Evolutionary conservation across 2,797 vertebrate genomes (phyloP).

Genomic region (Triplophysa yarkandensis): DNA sequence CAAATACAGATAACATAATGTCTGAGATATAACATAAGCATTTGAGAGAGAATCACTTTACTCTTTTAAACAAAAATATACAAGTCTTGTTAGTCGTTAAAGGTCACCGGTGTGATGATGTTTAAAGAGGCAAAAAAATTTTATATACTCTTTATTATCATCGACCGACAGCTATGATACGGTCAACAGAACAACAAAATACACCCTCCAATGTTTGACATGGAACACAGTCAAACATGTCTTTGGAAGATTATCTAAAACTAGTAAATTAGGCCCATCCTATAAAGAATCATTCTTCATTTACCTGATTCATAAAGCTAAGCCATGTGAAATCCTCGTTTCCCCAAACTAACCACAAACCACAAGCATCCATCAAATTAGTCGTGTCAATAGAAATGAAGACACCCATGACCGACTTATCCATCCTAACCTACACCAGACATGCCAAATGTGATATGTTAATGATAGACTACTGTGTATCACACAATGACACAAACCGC

Average conservation of each 20-base stretch:
- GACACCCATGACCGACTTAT: background rate
- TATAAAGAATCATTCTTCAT: background rate
- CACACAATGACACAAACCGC: background rate
- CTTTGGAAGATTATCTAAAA: no score
- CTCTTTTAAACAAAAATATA: background rate
- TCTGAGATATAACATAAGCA: background rate
- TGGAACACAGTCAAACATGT: background rate
- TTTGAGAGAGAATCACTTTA: background rate
- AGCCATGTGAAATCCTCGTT: no score
- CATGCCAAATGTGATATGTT: background rate
- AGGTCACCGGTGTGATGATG: background rate
- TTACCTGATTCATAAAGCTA: background rate
- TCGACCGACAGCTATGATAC: background rate
- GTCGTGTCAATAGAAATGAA: background rate
- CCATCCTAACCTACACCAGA: background rate
- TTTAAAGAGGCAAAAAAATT: background rate
- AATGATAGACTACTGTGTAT: background rate
- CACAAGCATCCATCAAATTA: background rate
- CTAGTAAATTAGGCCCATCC: background rate
- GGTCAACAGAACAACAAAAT: background rate
- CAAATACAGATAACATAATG: background rate
- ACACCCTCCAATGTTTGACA: background rate
- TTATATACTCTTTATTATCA: background rate
- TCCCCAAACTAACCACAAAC: background rate
- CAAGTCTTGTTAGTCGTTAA: constrained; percentile 6